phyloP scores from a whole-genome alignment of 2,888 invertebrate genomes.

The Drosophila mimica region DNA sequence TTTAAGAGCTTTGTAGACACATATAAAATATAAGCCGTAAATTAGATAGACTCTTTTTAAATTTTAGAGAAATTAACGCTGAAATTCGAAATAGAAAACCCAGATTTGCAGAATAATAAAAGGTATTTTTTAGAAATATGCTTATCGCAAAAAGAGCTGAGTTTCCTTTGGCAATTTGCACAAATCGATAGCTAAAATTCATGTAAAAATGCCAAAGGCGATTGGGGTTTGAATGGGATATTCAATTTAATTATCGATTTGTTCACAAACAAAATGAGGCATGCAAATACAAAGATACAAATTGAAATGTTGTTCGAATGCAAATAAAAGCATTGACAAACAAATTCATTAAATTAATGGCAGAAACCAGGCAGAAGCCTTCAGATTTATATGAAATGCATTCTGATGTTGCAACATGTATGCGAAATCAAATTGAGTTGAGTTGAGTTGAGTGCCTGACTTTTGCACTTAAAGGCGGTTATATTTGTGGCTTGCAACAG shows the following conservation, averaged over 20 bases:
- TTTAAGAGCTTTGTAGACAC: not conserved
- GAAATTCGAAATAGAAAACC: not conserved
- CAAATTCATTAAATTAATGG: not conserved
- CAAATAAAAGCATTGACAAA: not conserved
- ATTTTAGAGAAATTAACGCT: not conserved
- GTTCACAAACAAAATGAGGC: not conserved
- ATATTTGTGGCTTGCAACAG: not conserved
- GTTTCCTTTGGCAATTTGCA: not conserved
- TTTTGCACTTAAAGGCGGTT: not conserved
- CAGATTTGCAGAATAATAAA: not conserved
- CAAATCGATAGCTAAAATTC: not conserved
- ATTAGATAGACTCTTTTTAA: not conserved
- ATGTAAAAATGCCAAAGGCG: not conserved
- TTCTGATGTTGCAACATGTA: not conserved
- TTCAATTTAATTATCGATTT: conserved; percentile 8
- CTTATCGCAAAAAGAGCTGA: not conserved
- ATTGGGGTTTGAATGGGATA: not conserved
- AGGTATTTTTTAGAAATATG: not conserved
- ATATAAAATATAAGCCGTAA: not conserved
- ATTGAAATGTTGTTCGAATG: conserved; percentile 1
- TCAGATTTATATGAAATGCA: not conserved
- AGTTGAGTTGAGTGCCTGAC: not conserved
- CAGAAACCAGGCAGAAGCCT: not conserved
- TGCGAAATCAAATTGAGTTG: not conserved
- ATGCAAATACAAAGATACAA: not conserved